Evolutionary conservation across 2,888 invertebrate species (phyloP).

Genomic region (Drosophila parthenogenetica): DNA sequence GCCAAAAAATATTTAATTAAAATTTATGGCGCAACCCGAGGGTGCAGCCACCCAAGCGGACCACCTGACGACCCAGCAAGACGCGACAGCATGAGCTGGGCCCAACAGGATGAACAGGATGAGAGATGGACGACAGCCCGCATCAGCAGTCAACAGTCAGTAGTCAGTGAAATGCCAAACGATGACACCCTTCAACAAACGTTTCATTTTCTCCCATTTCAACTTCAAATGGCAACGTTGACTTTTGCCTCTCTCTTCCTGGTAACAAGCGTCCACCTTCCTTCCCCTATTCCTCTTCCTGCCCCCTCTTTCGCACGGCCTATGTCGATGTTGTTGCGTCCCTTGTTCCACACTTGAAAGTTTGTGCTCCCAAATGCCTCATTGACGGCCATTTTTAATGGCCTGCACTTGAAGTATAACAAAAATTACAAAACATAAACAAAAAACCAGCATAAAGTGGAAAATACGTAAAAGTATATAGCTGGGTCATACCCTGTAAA

Average conservation of each 20-base stretch:
- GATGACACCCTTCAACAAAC: slow-evolving; percentile 69
- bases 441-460: slow-evolving; percentile 27
- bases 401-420: slow-evolving; percentile 60
- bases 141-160: slow-evolving; percentile 45
- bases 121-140: slow-evolving; percentile 16
- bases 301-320: slow-evolving; percentile 19
- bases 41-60: slow-evolving; percentile 51
- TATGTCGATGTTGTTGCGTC: background rate
- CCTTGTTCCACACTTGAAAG: slow-evolving; percentile 46
- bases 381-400: slow-evolving; percentile 77
- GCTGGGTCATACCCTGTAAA: slow-evolving; percentile 22
- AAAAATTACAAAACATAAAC: slow-evolving; percentile 55
- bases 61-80: slow-evolving; percentile 42
- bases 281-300: background rate
- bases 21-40: slow-evolving; percentile 74
- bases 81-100: background rate
- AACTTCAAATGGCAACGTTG: slow-evolving; percentile 22
- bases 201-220: background rate
- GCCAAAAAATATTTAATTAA: slow-evolving; percentile 76
- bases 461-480: background rate
- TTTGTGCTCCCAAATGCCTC: slow-evolving; percentile 71
- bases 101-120: background rate
- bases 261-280: background rate
- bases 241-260: slow-evolving; percentile 37
- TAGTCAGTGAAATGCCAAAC: slow-evolving; percentile 53